Conservation (phyloP, 1,140 invertebrate species). For the Ips typographus region DNA sequence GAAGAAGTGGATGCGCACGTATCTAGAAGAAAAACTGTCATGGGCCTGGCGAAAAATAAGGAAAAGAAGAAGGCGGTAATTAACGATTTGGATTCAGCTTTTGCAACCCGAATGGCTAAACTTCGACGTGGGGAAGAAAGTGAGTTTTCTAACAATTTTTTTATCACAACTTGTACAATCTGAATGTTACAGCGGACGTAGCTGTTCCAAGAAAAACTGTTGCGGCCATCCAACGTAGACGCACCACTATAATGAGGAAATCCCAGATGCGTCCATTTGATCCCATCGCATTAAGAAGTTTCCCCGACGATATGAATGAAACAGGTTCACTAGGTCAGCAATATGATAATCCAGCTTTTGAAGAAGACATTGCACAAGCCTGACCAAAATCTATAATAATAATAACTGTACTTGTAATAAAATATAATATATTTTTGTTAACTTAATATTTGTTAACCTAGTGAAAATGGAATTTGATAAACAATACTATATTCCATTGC, state of each 20-base stretch:
- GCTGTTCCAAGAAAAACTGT: conserved; percentile 24
- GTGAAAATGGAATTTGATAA: too few species aligned
- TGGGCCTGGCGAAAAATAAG: conserved; percentile 32
- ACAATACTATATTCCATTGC: background rate
- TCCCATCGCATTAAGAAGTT: background rate
- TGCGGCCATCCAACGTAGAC: conserved; percentile 20
- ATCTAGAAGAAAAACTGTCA: conserved; percentile 37
- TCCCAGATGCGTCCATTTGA: conserved; percentile 23
- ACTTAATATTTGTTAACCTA: too few species aligned
- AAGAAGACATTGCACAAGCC: background rate
- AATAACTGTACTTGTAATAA: too few species aligned
- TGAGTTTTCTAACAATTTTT: background rate
- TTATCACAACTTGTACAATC: background rate
- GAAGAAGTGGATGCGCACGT: conserved; percentile 43
- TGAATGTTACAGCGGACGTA: conserved; percentile 19
- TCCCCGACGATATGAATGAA: background rate
- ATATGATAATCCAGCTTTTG: background rate
- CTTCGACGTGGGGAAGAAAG: conserved; percentile 12
- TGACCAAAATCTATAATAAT: too few species aligned
- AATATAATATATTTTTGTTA: too few species aligned
- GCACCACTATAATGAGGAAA: conserved; percentile 23
- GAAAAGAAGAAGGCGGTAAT: conserved; percentile 29
- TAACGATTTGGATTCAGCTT: conserved; percentile 35
- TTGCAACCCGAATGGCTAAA: conserved; percentile 20
- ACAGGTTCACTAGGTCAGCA: background rate